Conservation (phyloP, 2,888 invertebrate species). For the Xestobium rufovillosum region DNA sequence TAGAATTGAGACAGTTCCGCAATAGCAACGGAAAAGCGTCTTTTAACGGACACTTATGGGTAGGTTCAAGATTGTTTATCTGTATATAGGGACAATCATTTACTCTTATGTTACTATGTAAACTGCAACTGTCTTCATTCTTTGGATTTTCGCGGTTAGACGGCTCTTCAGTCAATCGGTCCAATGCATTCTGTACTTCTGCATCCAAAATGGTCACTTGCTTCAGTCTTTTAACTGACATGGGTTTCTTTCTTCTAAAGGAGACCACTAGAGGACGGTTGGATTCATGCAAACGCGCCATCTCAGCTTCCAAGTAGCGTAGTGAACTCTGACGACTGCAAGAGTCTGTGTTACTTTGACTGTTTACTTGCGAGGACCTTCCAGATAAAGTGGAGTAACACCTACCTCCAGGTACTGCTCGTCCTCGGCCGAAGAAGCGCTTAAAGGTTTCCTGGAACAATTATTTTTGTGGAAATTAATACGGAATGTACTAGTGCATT, state of each 20-base stretch:
- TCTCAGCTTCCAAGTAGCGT: constrained; percentile 40
- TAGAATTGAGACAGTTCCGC: no score
- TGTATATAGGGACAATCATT: constrained; percentile 23
- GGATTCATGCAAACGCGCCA: constrained; percentile 37
- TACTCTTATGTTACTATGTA: constrained; percentile 7
- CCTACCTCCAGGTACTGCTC: constrained; percentile 31
- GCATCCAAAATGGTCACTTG: constrained; percentile 26
- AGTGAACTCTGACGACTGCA: constrained; percentile 38
- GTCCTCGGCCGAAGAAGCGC: constrained; percentile 12
- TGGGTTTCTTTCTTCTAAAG: constrained; percentile 34
- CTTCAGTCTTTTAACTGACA: constrained; percentile 20
- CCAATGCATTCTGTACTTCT: constrained; percentile 29
- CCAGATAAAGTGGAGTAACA: constrained; percentile 39
- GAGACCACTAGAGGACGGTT: constrained; percentile 41
- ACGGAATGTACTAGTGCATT: no score
- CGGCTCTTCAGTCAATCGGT: constrained; percentile 9
- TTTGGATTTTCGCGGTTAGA: constrained; percentile 5
- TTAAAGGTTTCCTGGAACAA: constrained; percentile 1
- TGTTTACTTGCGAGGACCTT: constrained; percentile 36
- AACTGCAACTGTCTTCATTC: constrained; percentile 7
- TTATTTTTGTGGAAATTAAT: no score
- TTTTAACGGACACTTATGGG: constrained; percentile 30
- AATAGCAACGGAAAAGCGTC: background rate
- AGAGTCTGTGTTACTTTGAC: constrained; percentile 38
- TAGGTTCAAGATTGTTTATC: constrained; percentile 28